Conservation (phyloP, 37 sponge, comb jelly and placozoan species). For the Oopsacas minuta region DNA sequence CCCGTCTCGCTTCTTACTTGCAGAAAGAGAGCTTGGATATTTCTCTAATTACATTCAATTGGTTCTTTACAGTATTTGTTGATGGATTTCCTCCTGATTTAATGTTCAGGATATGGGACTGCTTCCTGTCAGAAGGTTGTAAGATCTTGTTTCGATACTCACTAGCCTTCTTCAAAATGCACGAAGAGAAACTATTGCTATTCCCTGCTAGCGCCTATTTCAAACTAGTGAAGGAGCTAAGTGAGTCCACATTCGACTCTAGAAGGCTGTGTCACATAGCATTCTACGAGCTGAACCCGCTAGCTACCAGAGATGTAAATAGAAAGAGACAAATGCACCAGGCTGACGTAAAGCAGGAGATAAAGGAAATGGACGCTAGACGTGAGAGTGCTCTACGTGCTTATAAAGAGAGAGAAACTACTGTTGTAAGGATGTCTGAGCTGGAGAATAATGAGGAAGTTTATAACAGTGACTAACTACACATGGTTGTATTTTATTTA, state of each 20-base stretch:
- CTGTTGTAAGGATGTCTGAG: constrained; percentile 1
- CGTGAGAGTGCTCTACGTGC: background rate
- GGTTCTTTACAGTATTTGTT: constrained; percentile 93
- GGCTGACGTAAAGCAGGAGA: background rate
- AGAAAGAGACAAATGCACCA: constrained; percentile 11
- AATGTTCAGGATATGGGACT: constrained; percentile 84
- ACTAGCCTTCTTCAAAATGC: constrained; percentile 79
- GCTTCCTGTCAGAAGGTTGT: constrained; percentile 85
- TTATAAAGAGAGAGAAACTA: background rate
- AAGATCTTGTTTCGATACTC: constrained; percentile 90
- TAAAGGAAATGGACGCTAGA: background rate
- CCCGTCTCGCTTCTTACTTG: constrained; percentile 53
- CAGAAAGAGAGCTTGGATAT: constrained; percentile 65
- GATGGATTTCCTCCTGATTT: constrained; percentile 73
- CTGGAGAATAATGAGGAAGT: background rate
- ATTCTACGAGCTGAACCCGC: constrained; percentile 61
- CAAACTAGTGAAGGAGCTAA: constrained; percentile 59
- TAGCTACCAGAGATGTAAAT: constrained; percentile 30
- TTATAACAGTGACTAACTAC: background rate
- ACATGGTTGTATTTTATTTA: background rate
- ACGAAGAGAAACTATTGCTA: constrained; percentile 57
- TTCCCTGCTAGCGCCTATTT: constrained; percentile 53
- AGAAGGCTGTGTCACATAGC: constrained; percentile 43
- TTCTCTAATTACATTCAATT: constrained; percentile 93
- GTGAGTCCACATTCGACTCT: constrained; percentile 36